Base-by-base conservation (phyloP, 1,140 invertebrate genomes). In the Calosoma granatense region DNA sequence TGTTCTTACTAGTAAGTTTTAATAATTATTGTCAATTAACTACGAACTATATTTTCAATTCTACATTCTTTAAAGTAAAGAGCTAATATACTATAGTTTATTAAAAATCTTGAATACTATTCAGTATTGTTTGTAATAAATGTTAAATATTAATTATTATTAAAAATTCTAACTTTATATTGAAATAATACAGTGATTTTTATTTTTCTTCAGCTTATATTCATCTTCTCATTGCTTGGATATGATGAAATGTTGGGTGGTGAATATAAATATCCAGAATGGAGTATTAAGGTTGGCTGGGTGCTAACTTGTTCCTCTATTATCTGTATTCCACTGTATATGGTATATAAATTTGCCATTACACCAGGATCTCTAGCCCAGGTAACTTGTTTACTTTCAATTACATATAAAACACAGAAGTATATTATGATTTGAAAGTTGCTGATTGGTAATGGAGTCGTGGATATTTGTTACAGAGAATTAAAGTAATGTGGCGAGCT, bases 261-360 rank as follows among this genome's bases (percentile, higher is more conserved):
- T 54, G 83, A 87, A 62, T 97, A 96, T 71, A 72, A 78, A 17
- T 98, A 97, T 75, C 94, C 95, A 0, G 70, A 78, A 41, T 94
- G 90, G 88, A 92, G 92, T 51, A 92, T 94, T 69, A 74, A 86
- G 19, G 78, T 97, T 30, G 95, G 95, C 17, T 95, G 94, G 87
- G 65, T 81, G 2, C 87, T 98, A 59, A 94, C 94, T 2, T 84
- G 84, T 11, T 97, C 94, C 19, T 96, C 94, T 53, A 86, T 97
- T 41, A 76, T 90, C 1, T 94, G 92, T 76, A 97, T 98, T 65
- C 93, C 93, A 15, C 74, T 87, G 21, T 84, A 94, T 65, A 92
- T 92, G 20, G 70, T 94, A 55, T 93, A 89, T 72, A 89, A 92
- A 71, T 77, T 93, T 54, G 67, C 80, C 12, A 81, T 79, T 6